Base-by-base conservation (phyloP, 2,888 invertebrate species). In the Eutolmus rufibarbis region DNA sequence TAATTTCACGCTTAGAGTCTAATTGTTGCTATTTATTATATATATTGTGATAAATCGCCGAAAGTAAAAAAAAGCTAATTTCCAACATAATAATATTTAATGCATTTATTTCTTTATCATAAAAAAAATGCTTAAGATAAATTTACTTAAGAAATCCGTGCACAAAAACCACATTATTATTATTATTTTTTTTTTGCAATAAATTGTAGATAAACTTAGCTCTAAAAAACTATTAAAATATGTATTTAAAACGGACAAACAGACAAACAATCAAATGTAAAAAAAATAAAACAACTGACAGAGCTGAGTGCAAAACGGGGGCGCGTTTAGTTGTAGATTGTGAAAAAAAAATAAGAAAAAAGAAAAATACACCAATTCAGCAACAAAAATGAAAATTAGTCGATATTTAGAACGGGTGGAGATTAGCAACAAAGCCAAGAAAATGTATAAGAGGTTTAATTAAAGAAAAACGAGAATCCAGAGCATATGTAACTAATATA, bases 401-500 rank as follows among this genome's bases (percentile, higher is more conserved):
- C 8, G 66, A 19, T 23, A 66, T 66, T 66, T 66, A 23, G 23
- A 28, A 2, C 2, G 28, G 23, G 28, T 7, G 66, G 28, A 28
- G 66, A 66, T 66, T 19, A 66, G 66, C 66, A 66, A 66, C 66
- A 66, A 66, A 57, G 51, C 51, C n/a, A 56, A 56, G 5, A 56
- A 56, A 56, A 37, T 1, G 37, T 56, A 57, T 19, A 57, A 31
- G 57, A 57, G 57, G 23, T 57, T 57, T 57, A 57, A n/a, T 56
- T n/a, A 56, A n/a, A 16, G 5, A 78, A 46, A 78, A 19, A 78
- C 40, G 43, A 78, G 19, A 57, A 57, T 57, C 57, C 57, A 57
- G 57, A 57, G 28, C 66, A 66, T 66, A 66, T 79, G 28, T 79
- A 79, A 79, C 51, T 79, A 79, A 79, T 79, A 79, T 46, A 74